Conservation (phyloP, 1,140 invertebrate species). For the Wiebesia pumilae region DNA sequence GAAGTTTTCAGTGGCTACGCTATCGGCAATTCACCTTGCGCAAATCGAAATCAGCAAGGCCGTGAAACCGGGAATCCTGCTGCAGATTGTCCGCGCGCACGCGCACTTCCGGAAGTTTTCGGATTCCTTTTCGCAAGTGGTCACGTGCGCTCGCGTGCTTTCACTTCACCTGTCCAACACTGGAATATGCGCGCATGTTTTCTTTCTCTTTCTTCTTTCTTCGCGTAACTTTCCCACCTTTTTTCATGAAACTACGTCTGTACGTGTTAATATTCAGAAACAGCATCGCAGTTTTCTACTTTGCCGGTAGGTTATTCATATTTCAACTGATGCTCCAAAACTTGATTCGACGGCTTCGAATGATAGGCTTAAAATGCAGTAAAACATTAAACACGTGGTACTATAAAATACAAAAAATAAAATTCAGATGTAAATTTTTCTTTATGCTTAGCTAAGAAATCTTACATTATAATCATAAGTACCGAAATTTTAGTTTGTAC, state of each 20-base stretch:
- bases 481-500: too few species aligned
- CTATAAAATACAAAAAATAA: too few species aligned
- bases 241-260: neutral
- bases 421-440: too few species aligned
- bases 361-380: too few species aligned
- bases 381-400: too few species aligned
- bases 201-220: neutral
- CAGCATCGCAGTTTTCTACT: neutral
- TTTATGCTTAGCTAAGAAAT: too few species aligned
- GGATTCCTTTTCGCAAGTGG: constrained; percentile 5
- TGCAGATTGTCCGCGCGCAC: neutral
- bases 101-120: constrained; percentile 44
- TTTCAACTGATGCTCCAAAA: too few species aligned
- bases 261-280: neutral
- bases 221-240: neutral
- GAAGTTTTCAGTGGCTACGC: neutral
- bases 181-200: neutral
- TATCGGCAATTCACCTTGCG: constrained; percentile 22
- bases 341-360: too few species aligned
- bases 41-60: constrained; percentile 10
- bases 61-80: constrained; percentile 35
- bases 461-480: too few species aligned
- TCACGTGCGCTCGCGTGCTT: constrained; percentile 49
- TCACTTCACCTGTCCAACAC: constrained; percentile 8
- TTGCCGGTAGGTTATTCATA: neutral